Base-by-base conservation (phyloP, 1,140 invertebrate species). In the Eurosta solidaginis region DNA sequence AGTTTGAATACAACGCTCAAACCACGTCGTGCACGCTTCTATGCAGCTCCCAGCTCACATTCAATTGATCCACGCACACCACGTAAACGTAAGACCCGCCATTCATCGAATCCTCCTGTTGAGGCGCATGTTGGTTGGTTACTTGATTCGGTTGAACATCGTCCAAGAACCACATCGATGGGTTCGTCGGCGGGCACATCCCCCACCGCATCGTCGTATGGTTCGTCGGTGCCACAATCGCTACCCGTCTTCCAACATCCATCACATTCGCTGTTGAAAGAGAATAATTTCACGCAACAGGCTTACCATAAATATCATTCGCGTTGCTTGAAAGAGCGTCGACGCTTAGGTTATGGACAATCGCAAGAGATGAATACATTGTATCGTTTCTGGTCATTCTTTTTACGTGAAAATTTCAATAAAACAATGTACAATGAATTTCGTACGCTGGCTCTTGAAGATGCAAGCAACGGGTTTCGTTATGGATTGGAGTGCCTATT, bases 351-450 rank as follows among this genome's bases (percentile, higher is more conserved):
- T 68, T 94, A 94, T 83, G 98, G 98, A 0, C 94, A 96, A 82
- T 97, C 96, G 14, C 95, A 96, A 84, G 97, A 98, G 88, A 98
- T 98, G 97, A 98, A 98, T 88, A 98, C 97, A 0, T 90, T 98
- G 1, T 98, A 97, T 90, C 91, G 98, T 78, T 99, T 99, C 90
- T 99, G 98, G 98, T 99, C 98, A 27, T 99, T 99, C 92, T 99
- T 99, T 90, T 91, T 99, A 52, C 90, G 98, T 75, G 97, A 99
- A 87, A 97, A 99, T 88, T 99, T 98, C 89, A 99, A 99, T 89
- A 92, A 94, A 82, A 97, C 94, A 81, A 99, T 99, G 98, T 99
- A 99, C 88, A 93, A 95, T 80, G 98, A 99, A 89, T 99, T 99
- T 88, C 93, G 90, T 83, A 88, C 82, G 29, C 85, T 98, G 74